Base-by-base conservation (phyloP, 2,888 invertebrate genomes). In the Amblyjoppa fuscipennis region DNA sequence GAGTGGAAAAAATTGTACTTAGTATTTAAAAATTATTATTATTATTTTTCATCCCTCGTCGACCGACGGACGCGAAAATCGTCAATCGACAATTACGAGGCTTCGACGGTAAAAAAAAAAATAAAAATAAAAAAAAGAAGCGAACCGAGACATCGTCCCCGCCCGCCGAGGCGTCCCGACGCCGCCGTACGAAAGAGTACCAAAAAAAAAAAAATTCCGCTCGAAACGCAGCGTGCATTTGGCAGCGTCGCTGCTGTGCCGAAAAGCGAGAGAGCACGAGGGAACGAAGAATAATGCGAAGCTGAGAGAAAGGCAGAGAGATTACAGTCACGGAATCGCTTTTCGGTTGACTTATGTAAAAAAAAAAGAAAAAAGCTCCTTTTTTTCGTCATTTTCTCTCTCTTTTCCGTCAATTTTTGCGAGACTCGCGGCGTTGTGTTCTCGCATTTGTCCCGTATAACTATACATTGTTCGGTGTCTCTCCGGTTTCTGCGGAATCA, bases 401-500 rank as follows among this genome's bases (percentile, higher is more conserved):
- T 41, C 41, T 61, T 31, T 61, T 31, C 28, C 38, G 28, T n/a
- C 34, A 9, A 38, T 66, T 66, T n/a, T 31, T 25, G 2, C 20
- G 7, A 6, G 31, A n/a, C 7, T 38, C 34, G 66, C 7, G 9
- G n/a, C 20, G 38, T 34, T 56, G 1, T 38, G 38, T 38, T 20
- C 41, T 41, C 68, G 38, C 6, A n/a, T 20, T 16, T 4, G 28
- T 34, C 11, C 5, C 20, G 66, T 68, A 68, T 38, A 41, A 20
- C 34, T 61, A 3, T 34, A 61, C 61, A 34, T 61, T 16, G 61
- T 61, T 28, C 61, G 31, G 34, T 51, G 64, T 64, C 20, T 49
- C 25, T 49, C 7, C 7, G 49, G 41, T 13, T 75, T 64, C 49
- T 75, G 75, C 75, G 31, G 64, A 64, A 75, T 76, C 75, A 76